A percentile compares a stretch with the other conserved stretches of the same genome.
These are phyloP conservation scores for Holothuria glaberrima DNA, from an alignment of 35 echinoderm and acorn worm species.

Conservation along the genomic window DNA sequence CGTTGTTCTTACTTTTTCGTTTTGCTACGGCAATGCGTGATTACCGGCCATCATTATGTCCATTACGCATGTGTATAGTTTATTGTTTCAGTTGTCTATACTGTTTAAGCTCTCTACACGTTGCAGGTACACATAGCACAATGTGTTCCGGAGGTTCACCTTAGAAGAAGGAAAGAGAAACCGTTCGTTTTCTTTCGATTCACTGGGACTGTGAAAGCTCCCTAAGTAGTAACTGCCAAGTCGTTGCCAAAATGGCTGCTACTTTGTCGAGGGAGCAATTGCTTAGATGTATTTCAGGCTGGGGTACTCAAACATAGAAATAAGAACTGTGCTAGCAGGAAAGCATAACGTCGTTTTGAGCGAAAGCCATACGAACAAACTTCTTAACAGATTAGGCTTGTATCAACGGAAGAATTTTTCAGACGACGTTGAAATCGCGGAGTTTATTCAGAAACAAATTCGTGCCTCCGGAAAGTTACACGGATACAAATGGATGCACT, in stretches of 20 bases:
- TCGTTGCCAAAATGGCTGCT: not conserved
- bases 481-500: conserved; percentile 58
- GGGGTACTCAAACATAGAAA: conserved; percentile 43
- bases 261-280: conserved; percentile 7
- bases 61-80: not conserved
- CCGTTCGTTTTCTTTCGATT: not conserved
- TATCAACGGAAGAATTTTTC: conserved; percentile 14
- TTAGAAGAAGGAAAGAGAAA: not conserved
- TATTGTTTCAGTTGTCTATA: not conserved
- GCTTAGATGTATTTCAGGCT: conserved; percentile 35
- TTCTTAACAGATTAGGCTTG: conserved; percentile 14
- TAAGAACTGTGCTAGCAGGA: conserved; percentile 28
- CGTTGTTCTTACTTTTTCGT: not conserved
- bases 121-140: not conserved
- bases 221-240: not conserved
- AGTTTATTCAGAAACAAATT: conserved; percentile 21
- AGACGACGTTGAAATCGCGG: conserved; percentile 17
- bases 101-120: not conserved
- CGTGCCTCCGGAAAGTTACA: conserved; percentile 5
- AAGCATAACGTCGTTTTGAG: conserved; percentile 17
- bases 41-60: not conserved
- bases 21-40: no score
- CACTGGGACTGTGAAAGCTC: not conserved
- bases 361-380: conserved; percentile 15
- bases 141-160: conserved; percentile 1